Conservation (phyloP, 2,888 invertebrate species). For the Ormyrus labotus region DNA sequence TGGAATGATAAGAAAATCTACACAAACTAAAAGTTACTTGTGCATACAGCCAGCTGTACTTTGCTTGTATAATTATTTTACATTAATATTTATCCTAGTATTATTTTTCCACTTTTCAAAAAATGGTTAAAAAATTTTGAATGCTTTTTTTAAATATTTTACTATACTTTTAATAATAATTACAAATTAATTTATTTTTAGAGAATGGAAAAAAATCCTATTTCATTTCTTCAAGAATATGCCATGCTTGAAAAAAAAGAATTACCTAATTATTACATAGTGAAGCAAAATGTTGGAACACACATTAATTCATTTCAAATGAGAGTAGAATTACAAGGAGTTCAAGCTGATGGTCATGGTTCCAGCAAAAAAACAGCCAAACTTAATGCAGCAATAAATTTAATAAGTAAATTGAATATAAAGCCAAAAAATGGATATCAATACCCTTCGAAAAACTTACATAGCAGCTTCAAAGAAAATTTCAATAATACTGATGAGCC, state of each 20-base stretch:
- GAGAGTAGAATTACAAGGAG: slow-evolving; percentile 1
- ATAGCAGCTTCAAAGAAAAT: no score
- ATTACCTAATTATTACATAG: background rate
- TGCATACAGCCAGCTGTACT: no score
- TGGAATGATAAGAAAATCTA: no score
- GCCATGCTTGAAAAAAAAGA: background rate
- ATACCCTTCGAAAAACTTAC: background rate
- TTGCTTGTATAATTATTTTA: no score
- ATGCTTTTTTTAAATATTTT: no score
- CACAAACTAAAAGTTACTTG: no score
- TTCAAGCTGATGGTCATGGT: background rate
- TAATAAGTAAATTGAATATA: slow-evolving; percentile 1
- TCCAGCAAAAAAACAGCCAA: slow-evolving; percentile 41
- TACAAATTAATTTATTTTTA: slow-evolving; percentile 1
- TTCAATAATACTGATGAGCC: no score
- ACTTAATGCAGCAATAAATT: slow-evolving; percentile 18
- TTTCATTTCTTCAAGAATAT: slow-evolving; percentile 38
- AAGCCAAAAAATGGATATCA: background rate
- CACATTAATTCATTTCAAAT: slow-evolving; percentile 23
- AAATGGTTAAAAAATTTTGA: no score
- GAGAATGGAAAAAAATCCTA: slow-evolving; percentile 40
- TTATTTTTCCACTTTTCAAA: no score
- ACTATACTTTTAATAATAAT: no score
- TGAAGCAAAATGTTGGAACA: background rate
- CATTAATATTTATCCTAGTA: no score